Percentiles rank a stretch among this genome's conserved stretches.
Conservation (phyloP, 2,113 vertebrate species). For the Dolichallabes microphthalmus region DNA sequence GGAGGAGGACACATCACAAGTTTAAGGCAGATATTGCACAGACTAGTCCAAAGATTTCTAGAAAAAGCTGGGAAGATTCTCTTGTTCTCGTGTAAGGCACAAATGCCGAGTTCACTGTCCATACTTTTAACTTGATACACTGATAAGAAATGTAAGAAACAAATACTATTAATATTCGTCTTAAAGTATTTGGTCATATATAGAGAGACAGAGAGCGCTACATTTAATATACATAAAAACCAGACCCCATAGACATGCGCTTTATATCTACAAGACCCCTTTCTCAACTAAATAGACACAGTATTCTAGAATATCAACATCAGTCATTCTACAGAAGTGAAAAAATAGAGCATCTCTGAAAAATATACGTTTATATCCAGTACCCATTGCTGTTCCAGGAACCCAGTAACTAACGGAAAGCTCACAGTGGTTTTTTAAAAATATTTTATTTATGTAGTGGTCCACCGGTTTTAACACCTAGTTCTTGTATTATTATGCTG, state of each 20-base stretch:
- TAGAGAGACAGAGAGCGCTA: constrained; percentile 53
- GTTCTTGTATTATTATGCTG: constrained; percentile 25
- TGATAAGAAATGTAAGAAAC: constrained; percentile 52
- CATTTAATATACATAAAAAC: constrained; percentile 47
- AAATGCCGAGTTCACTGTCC: constrained; percentile 66
- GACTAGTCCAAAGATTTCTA: constrained; percentile 71
- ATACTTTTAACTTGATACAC: constrained; percentile 56
- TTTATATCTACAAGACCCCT: constrained; percentile 50
- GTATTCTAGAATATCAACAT: constrained; percentile 49
- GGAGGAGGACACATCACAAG: constrained; percentile 63
- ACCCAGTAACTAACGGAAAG: constrained; percentile 35
- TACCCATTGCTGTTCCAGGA: constrained; percentile 47
- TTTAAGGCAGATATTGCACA: constrained; percentile 81
- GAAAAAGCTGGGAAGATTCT: constrained; percentile 59
- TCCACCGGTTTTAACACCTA: constrained; percentile 39
- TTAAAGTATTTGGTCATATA: constrained; percentile 64
- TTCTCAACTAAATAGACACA: constrained; percentile 41
- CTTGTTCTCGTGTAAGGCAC: constrained; percentile 75
- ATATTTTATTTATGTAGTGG: constrained; percentile 24
- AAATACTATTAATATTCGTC: constrained; percentile 49
- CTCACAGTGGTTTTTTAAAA: constrained; percentile 50
- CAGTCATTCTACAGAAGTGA: constrained; percentile 50
- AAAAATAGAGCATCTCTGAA: constrained; percentile 55
- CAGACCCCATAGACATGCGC: constrained; percentile 47
- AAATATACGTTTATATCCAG: constrained; percentile 49